A percentile compares a stretch with the other conserved stretches of the same genome.
These are phyloP conservation scores for Harpagifer antarcticus DNA, from an alignment of 2,797 vertebrate genomes.

Conservation along the genomic window DNA sequence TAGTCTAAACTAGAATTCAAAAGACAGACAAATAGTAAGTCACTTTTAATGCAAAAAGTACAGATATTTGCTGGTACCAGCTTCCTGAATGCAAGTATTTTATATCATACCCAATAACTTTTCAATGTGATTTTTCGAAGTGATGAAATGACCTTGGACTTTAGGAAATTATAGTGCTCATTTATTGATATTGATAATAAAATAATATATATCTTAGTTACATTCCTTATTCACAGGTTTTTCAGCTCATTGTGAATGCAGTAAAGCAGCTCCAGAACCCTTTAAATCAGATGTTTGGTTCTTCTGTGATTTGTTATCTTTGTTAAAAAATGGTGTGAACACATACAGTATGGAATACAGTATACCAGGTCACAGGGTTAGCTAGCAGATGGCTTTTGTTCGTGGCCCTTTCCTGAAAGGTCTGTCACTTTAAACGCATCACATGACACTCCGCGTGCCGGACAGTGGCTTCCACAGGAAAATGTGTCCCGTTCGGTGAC, in stretches of 20 bases:
- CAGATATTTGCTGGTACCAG: not conserved
- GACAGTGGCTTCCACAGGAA: conserved; percentile 70
- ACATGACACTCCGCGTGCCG: conserved; percentile 30
- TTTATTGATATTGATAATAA: not conserved
- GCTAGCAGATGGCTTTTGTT: not conserved
- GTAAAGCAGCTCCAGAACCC: not conserved
- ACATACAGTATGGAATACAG: not conserved
- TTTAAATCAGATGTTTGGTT: not conserved
- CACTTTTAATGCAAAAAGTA: not conserved
- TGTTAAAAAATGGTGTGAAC: not conserved
- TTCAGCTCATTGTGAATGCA: not conserved
- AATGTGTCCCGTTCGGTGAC: conserved; percentile 43
- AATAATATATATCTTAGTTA: not conserved
- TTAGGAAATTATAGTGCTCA: not conserved
- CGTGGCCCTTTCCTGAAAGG: conserved; percentile 42
- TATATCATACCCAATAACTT: not conserved
- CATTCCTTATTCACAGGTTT: not conserved
- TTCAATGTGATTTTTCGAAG: too few species aligned
- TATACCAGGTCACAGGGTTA: conserved; percentile 18
- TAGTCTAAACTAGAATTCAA: not conserved
- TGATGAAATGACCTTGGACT: not conserved
- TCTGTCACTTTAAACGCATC: conserved; percentile 44
- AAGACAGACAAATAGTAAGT: not conserved
- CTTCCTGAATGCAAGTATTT: not conserved
- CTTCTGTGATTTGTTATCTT: not conserved